Conservation (phyloP, 2,113 vertebrate genomes). For the Platysternon megacephalum region DNA sequence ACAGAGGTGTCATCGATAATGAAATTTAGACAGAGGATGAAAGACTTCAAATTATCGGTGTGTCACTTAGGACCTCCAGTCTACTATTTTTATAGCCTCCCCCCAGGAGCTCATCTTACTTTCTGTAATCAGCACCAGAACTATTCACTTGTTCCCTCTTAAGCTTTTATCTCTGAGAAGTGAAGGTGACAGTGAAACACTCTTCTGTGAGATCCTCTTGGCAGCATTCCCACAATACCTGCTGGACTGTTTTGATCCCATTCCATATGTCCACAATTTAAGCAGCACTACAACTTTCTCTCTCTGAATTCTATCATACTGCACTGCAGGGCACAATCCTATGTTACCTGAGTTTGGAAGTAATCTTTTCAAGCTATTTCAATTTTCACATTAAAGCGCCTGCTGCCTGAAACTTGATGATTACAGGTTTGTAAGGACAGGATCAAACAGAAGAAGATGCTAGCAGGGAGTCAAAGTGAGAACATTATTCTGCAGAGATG, state of each 20-base stretch:
- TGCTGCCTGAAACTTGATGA: conserved; percentile 67
- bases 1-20: conserved; percentile 63
- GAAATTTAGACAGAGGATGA: conserved; percentile 65
- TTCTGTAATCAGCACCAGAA: conserved; percentile 71
- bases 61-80: conserved; percentile 62
- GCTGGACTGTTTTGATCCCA: conserved; percentile 67
- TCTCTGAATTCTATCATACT: conserved; percentile 36
- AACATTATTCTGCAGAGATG: conserved; percentile 59
- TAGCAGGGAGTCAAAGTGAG: conserved; percentile 57
- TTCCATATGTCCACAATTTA: conserved; percentile 73
- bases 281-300: conserved; percentile 37
- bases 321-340: conserved; percentile 50
- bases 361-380: conserved; percentile 72
- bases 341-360: conserved; percentile 55
- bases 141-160: conserved; percentile 63
- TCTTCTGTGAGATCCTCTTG: conserved; percentile 63
- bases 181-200: conserved; percentile 79
- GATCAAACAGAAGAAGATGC: conserved; percentile 70
- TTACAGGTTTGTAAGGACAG: conserved; percentile 58
- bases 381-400: conserved; percentile 76
- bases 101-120: conserved; percentile 51
- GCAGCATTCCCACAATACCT: conserved; percentile 60
- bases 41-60: conserved; percentile 70
- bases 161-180: conserved; percentile 72
- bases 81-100: conserved; percentile 69